Percentiles rank a stretch among this genome's conserved stretches.
Conservation (phyloP, 1,140 invertebrate species). For the Tachypleus tridentatus region DNA sequence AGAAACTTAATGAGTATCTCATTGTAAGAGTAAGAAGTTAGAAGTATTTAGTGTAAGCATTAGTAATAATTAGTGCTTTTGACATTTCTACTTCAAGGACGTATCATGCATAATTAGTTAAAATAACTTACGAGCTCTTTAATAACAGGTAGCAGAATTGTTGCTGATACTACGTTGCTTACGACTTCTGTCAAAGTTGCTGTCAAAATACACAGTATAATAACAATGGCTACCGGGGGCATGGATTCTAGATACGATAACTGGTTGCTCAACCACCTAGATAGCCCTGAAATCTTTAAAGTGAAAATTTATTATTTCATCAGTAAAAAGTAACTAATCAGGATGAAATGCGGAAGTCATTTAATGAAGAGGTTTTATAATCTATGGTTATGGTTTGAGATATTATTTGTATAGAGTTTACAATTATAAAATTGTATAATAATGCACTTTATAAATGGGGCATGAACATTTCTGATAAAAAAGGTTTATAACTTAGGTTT, state of each 20-base stretch:
- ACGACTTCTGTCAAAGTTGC: slow-evolving; percentile 37
- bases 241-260: slow-evolving; percentile 30
- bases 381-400: too few relatives aligned
- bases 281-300: slow-evolving; percentile 51
- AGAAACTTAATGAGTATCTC: slow-evolving; percentile 23
- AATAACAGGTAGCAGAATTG: slow-evolving; percentile 39
- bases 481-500: too few relatives aligned
- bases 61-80: too few relatives aligned
- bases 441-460: too few relatives aligned
- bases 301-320: not conserved
- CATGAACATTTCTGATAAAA: too few relatives aligned
- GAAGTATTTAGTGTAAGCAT: too few relatives aligned
- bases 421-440: too few relatives aligned
- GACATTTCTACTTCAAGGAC: slow-evolving; percentile 31
- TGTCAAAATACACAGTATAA: slow-evolving; percentile 32
- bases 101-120: slow-evolving; percentile 55
- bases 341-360: too few relatives aligned
- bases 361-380: too few relatives aligned
- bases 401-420: too few relatives aligned
- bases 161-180: slow-evolving; percentile 38
- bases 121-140: slow-evolving; percentile 31
- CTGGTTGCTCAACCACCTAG: slow-evolving; percentile 53
- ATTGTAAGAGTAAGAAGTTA: too few relatives aligned
- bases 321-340: too few relatives aligned
- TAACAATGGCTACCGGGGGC: slow-evolving; percentile 29